Evolutionary conservation across 2,113 vertebrate genomes (phyloP), one percentile per base, ranked within the genome.

Genomic region (Entomyzon cyanotis): DNA sequence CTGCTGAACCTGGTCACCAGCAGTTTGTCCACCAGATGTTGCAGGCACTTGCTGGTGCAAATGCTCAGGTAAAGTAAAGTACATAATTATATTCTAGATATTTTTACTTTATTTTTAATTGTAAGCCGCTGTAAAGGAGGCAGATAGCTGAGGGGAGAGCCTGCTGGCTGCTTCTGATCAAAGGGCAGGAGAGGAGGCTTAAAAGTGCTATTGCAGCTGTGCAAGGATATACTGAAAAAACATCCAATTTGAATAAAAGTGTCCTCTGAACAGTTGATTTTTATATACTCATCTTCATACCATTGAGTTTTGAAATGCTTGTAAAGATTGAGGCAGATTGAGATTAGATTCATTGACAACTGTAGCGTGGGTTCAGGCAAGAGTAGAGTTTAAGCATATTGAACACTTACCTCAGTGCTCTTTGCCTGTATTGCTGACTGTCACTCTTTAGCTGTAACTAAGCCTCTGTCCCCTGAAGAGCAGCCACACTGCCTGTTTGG

Each of bases 21-120:
- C 98, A 98, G 83, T 99, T 99, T 97, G 98, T 99, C 22, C 98
- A 99, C 5, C 98, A 99, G 35, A 99, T 99, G 99, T 95, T 99
- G 58, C 98, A 99, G 95, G 98, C 99, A 9, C 98, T 99, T 79
- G 98, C 98, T 96, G 96, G 98, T 96, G 97, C 98, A 83, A 98
- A 97, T 93, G 90, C 98, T 84, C 98, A 98, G 98, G 99, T 99
- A 97, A 94, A 65, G 99, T 99, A 97, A 94, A 65, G 10, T 49
- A 49, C 8, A 28, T 78, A 7, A 22, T 16, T 56, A 16, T 27
- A 49, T 25, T 88, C 39, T 63, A 47, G 11, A 12, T 30, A 18
- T 10, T 71, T 78, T 78, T 59, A 31, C 18, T 41, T 55, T 46
- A 7, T 41, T 44, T 91, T 80, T 30, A 10, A 28, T n/a, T 63